A percentile compares a stretch with the other conserved stretches of the same genome.
These are phyloP conservation scores for Acinonyx jubatus DNA, from an alignment of 2,113 vertebrate genomes.

Conservation along the genomic window DNA sequence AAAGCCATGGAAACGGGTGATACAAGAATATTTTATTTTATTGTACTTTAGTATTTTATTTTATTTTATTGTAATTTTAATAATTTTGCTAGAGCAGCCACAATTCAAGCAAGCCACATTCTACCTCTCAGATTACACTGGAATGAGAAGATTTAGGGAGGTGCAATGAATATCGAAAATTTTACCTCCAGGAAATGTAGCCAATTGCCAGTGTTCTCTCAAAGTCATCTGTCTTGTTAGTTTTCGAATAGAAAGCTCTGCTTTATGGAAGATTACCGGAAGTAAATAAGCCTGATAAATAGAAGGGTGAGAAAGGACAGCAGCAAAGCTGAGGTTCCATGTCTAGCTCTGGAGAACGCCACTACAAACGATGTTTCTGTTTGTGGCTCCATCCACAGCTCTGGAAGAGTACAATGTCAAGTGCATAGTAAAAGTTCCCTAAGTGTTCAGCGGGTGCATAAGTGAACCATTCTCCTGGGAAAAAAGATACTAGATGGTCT, in stretches of 20 bases:
- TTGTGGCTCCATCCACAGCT: background rate
- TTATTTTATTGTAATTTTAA: background rate
- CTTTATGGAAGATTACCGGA: background rate
- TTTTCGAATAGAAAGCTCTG: slow-evolving; percentile 32
- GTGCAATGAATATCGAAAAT: background rate
- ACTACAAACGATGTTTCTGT: rapidly evolving
- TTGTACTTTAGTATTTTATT: background rate
- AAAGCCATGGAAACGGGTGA: background rate
- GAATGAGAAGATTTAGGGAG: background rate
- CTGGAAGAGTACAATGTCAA: background rate
- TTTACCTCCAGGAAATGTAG: slow-evolving; percentile 47
- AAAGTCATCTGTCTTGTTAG: slow-evolving; percentile 9
- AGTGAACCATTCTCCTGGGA: background rate
- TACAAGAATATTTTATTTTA: background rate
- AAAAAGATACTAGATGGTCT: background rate
- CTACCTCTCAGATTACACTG: background rate
- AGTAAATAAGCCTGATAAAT: slow-evolving; percentile 15
- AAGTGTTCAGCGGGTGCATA: background rate
- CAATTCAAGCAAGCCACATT: background rate
- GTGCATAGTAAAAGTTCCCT: background rate
- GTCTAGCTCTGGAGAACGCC: background rate
- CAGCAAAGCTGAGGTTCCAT: background rate
- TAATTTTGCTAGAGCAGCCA: background rate
- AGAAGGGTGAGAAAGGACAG: background rate
- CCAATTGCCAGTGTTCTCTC: background rate